phyloP scores from a whole-genome alignment of 2,113 vertebrate genomes.

The Benitochromis conjunctus region DNA sequence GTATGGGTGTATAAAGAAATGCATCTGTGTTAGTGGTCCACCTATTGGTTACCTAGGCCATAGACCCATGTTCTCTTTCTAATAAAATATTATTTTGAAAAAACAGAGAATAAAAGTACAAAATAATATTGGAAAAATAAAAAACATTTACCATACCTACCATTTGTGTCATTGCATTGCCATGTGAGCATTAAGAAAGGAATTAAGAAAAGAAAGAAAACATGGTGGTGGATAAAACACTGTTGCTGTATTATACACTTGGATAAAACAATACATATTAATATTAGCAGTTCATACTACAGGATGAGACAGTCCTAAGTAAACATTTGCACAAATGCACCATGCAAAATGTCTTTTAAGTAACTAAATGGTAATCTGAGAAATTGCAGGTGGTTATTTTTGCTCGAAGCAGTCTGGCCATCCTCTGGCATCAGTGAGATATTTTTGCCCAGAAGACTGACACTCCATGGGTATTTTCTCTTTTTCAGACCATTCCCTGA shows the following conservation, averaged over 20 bases:
- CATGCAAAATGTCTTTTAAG: background rate
- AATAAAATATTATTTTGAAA: background rate
- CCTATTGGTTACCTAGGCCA: background rate
- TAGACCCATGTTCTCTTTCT: background rate
- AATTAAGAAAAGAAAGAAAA: background rate
- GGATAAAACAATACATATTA: background rate
- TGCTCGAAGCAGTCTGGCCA: background rate
- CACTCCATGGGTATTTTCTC: background rate
- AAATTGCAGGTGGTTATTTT: background rate
- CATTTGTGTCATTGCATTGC: background rate
- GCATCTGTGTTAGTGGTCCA: background rate
- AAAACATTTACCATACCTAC: background rate
- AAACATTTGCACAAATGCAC: background rate
- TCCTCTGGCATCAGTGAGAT: background rate
- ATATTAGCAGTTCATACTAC: background rate
- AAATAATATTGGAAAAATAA: background rate
- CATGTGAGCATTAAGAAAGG: background rate
- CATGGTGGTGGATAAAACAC: background rate
- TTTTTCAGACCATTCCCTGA: background rate
- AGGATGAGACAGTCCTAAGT: background rate
- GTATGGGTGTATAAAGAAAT: background rate
- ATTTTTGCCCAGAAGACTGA: background rate
- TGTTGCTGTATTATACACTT: background rate
- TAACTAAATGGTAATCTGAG: background rate
- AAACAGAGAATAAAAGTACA: background rate